Evolutionary conservation across 2,888 invertebrate genomes (phyloP).

Genomic region (Halictus quadricinctus): DNA sequence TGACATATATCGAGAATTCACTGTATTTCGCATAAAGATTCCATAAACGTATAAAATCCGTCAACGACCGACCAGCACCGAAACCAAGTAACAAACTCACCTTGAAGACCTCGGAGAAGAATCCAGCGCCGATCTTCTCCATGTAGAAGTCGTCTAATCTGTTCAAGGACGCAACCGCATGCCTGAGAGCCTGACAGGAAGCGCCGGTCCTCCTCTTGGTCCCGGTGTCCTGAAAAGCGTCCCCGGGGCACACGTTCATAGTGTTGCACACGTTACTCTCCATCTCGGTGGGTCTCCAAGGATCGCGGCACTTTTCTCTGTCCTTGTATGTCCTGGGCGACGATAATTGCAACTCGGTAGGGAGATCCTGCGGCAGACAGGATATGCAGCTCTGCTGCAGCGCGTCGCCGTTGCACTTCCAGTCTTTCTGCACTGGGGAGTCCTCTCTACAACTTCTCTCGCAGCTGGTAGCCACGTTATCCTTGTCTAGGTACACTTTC

Average conservation of each 20-base stretch:
- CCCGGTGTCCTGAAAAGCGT: constrained; percentile 71
- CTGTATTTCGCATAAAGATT: too few species aligned
- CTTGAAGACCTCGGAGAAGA: constrained; percentile 99
- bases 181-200: constrained; percentile 94
- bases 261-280: constrained; percentile 65
- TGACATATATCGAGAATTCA: too few species aligned
- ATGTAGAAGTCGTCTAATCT: constrained; percentile 96
- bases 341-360: constrained; percentile 79
- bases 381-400: constrained; percentile 72
- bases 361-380: constrained; percentile 71
- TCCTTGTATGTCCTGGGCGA: constrained; percentile 79
- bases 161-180: constrained; percentile 95
- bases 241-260: constrained; percentile 66
- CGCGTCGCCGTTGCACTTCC: constrained; percentile 58
- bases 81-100: constrained; percentile 83
- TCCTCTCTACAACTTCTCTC: constrained; percentile 54
- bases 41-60: too few species aligned
- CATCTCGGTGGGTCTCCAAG: constrained; percentile 80
- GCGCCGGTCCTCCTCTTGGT: constrained; percentile 85
- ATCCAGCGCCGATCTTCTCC: constrained; percentile 97
- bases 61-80: neutral
- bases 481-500: constrained; percentile 37
- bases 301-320: constrained; percentile 78
- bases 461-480: constrained; percentile 41
- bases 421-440: constrained; percentile 65